Evolutionary conservation across 2,797 vertebrate species (phyloP), one percentile per base, ranked within the genome.

Genomic region (Epinephelus coioides): DNA sequence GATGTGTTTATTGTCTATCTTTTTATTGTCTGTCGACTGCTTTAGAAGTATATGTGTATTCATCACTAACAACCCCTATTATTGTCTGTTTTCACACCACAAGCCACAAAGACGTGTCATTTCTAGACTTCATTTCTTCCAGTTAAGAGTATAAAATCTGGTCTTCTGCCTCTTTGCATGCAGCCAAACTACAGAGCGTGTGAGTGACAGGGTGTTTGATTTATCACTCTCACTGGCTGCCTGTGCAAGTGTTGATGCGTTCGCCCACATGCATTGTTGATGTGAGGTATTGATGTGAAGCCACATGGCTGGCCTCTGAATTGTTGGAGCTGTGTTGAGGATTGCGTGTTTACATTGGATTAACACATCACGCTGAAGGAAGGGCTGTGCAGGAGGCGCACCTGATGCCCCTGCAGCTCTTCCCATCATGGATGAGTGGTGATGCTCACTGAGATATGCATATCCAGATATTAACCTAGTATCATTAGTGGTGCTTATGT

Each of bases 381-480:
- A 50, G 68, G 73, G 30, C 64, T 61, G 71, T 12, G 49, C 59
- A 67, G 72, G 72, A 80, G 47, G 70, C 68, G 68, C 90, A 91
- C 88, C 92, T 93, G 91, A 92, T 89, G 89, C 82, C 83, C 80
- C 73, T 69, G 60, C 10, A 69, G 83, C 75, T 60, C 76, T 86
- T 80, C 57, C 50, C 2, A 1, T 76, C 87, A 88, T 62, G 87
- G 74, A 67, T 83, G 71, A 91, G 78, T 30, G 44, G 55, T n/a
- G 74, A 89, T 84, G 88, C 84, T 86, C 76, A 76, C 51, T 30
- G 54, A 76, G 61, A 76, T 46, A 50, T 69, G 64, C 47, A 21
- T 44, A 56, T 82, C 44, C 74, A 74, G 50, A 83, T 81, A 84
- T 85, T 51, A 89, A 82, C 82, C 73, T 62, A 38, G 47, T 56